Conservation (phyloP, 2,888 invertebrate genomes). For the Lepidocyrtinus sp. region DNA sequence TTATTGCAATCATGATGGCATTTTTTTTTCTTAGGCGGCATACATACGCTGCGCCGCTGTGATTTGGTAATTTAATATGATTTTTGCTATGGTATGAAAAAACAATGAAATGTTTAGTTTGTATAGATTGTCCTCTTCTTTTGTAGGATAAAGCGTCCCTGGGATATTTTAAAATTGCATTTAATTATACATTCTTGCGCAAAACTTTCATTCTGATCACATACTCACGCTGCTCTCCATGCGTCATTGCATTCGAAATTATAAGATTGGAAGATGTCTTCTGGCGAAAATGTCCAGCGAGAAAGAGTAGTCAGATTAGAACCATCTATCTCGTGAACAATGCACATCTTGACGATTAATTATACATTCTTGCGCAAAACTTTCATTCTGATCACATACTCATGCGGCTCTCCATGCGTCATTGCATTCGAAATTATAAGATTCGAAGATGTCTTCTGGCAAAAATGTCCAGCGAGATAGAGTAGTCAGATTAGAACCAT, state of each 20-base stretch:
- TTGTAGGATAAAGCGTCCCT: slow-evolving; percentile 20
- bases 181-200: slow-evolving; percentile 41
- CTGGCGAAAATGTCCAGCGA: slow-evolving; percentile 35
- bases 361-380: slow-evolving; percentile 20
- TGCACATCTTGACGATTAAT: slow-evolving; percentile 25
- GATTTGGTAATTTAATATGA: slow-evolving; percentile 53
- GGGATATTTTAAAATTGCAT: slow-evolving; percentile 43
- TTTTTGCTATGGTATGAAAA: slow-evolving; percentile 45
- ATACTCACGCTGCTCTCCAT: slow-evolving; percentile 6
- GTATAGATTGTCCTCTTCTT: slow-evolving; percentile 12
- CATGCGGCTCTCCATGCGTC: too few species aligned
- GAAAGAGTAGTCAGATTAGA: not conserved
- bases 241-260: slow-evolving; percentile 26
- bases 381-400: not conserved
- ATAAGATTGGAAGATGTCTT: not conserved
- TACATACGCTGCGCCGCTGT: slow-evolving; percentile 6
- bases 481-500: slow-evolving; percentile 24
- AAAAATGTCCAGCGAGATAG: slow-evolving; percentile 34
- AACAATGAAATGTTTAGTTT: slow-evolving; percentile 25
- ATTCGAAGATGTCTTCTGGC: not conserved
- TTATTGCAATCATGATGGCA: slow-evolving; percentile 25
- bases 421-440: not conserved
- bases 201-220: slow-evolving; percentile 44
- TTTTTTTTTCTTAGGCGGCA: slow-evolving; percentile 39
- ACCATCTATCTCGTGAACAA: slow-evolving; percentile 30